Conservation (phyloP, 1,140 invertebrate species). For the Parasteatoda tepidariorum region DNA sequence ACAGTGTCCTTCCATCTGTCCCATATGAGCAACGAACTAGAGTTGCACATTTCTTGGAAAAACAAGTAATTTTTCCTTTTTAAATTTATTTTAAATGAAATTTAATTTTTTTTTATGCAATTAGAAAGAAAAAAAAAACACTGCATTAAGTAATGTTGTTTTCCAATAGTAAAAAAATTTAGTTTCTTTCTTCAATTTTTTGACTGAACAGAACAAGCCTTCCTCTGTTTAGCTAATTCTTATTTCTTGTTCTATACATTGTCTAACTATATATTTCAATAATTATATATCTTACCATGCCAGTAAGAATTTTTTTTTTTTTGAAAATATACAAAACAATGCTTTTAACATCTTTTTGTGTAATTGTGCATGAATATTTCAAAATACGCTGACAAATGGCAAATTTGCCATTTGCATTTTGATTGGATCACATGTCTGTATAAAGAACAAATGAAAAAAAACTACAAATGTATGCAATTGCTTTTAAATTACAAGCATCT, state of each 20-base stretch:
- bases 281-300: neutral
- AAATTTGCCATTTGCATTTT: too few relatives aligned
- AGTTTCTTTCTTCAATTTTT: neutral
- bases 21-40: slow-evolving; percentile 95
- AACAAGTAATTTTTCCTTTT: slow-evolving; percentile 77
- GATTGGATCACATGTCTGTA: too few relatives aligned
- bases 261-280: neutral
- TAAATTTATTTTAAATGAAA: neutral
- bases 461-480: too few relatives aligned
- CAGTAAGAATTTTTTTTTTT: too few relatives aligned
- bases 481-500: too few relatives aligned
- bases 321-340: too few relatives aligned
- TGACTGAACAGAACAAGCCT: neutral
- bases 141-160: neutral
- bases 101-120: neutral
- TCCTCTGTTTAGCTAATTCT: neutral
- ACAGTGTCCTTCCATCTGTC: slow-evolving; percentile 93
- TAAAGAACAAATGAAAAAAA: too few relatives aligned
- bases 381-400: too few relatives aligned
- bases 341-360: too few relatives aligned
- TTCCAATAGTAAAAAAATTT: neutral
- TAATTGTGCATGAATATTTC: too few relatives aligned
- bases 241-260: neutral
- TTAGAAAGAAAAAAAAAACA: neutral
- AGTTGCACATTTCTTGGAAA: slow-evolving; percentile 98